A percentile compares a stretch with the other conserved stretches of the same genome.
phyloP scores from a whole-genome alignment of 2,888 invertebrate species.

The Philonicus albiceps region DNA sequence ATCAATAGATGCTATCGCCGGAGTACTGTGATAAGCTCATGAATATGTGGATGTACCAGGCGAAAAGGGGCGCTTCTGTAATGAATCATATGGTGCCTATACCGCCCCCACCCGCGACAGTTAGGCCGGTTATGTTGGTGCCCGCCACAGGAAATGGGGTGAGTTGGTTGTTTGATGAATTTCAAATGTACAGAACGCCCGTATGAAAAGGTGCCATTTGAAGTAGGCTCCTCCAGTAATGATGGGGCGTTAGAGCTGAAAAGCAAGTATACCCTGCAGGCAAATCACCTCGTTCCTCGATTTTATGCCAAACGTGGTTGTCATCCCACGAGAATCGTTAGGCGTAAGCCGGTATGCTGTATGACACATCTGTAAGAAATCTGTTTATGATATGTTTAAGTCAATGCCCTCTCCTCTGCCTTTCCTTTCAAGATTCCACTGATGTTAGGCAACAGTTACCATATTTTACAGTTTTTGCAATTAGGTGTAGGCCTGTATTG shows the following conservation, averaged over 20 bases:
- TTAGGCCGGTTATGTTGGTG: slow-evolving; percentile 58
- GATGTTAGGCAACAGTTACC: not conserved
- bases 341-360: not conserved
- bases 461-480: not conserved
- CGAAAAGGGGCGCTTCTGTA: slow-evolving; percentile 53
- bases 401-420: not conserved
- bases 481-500: not conserved
- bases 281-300: not conserved
- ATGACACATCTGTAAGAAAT: not conserved
- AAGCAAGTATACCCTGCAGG: not conserved
- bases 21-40: slow-evolving; percentile 57
- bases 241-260: not conserved
- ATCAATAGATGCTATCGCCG: slow-evolving; percentile 47
- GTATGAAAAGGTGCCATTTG: not conserved
- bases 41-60: slow-evolving; percentile 59
- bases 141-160: slow-evolving; percentile 55
- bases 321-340: not conserved
- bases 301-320: not conserved
- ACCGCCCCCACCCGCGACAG: not conserved
- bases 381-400: not conserved
- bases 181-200: not conserved
- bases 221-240: not conserved
- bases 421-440: not conserved
- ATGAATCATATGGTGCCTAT: slow-evolving; percentile 10
- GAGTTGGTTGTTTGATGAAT: slow-evolving; percentile 44